Base-by-base conservation (phyloP, 1,140 invertebrate genomes). In the Ceratoteleas bidentatus region DNA sequence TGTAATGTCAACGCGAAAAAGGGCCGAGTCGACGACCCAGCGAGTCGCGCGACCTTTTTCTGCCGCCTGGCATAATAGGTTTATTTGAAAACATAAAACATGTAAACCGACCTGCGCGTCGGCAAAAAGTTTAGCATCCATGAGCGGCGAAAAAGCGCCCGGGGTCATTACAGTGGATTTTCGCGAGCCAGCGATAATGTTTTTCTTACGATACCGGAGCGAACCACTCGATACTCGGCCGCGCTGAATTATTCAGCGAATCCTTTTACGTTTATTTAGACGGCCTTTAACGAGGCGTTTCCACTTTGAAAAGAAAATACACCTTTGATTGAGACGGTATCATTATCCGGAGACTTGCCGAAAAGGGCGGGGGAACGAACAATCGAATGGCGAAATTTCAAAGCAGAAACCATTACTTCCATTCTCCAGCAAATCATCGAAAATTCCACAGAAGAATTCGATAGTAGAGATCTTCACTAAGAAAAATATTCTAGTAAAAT, bases 241-340 rank as follows among this genome's bases (percentile, higher is more conserved):
- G 11, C 43, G 36, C 62, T 82, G 80, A 82, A 82, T 82, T 73
- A 82, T 82, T 82, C 73, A 82, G 64, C 77, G 80, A 73, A 82
- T 82, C 80, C 73, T 82, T 82, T 77, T 73, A 82, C 80, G 68
- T 82, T 82, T 77, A 82, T 82, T 82, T 82, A 82, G 68, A 82
- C 80, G 74, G 74, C 53, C 74, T 83, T 83, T 78, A 83, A 83
- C 74, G 80, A 78, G 69, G 52, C 69, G 74, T 82, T 74, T 82
- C 50, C 64, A 83, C 69, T 83, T 83, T 74, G 50, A 78, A 78
- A 77, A 78, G 74, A 83, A 78, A 83, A 78, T 75, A 83, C 80
- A 75, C 75, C 80, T 83, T 83, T 83, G 74, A 83, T 83, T 83
- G 70, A 78, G 53, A 74, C 57, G 54, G 53, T 74, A 58, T 83